Conservation (phyloP, 2,888 invertebrate species). For the Nudaria mundana region DNA sequence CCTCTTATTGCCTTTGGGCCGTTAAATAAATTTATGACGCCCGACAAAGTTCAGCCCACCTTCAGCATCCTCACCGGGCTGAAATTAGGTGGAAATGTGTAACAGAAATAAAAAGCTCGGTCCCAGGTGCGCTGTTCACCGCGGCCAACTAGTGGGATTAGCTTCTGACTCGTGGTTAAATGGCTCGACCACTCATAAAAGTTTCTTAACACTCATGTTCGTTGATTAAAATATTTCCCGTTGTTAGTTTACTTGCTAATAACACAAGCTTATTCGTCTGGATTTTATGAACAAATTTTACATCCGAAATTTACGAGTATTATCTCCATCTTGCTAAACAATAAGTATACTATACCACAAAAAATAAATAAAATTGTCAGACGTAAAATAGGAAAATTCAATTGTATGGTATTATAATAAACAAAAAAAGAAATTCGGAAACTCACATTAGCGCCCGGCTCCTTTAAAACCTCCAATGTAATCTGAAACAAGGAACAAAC, state of each 20-base stretch:
- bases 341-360: too few species aligned
- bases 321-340: too few species aligned
- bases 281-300: conserved; percentile 60
- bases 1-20: conserved; percentile 80
- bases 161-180: conserved; percentile 75
- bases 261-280: conserved; percentile 53
- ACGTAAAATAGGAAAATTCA: conserved; percentile 52
- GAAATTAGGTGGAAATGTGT: conserved; percentile 78
- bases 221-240: conserved; percentile 62
- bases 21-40: conserved; percentile 81
- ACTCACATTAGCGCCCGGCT: conserved; percentile 79
- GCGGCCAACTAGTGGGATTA: conserved; percentile 60
- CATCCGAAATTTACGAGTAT: conserved; percentile 39
- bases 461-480: conserved; percentile 77
- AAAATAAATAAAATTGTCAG: conserved; percentile 9
- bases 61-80: conserved; percentile 61
- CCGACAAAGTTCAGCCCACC: conserved; percentile 80
- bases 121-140: conserved; percentile 72
- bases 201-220: conserved; percentile 76
- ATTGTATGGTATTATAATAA: conserved; percentile 63
- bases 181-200: conserved; percentile 72
- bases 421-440: conserved; percentile 69
- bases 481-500: conserved; percentile 81
- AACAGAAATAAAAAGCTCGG: conserved; percentile 71
- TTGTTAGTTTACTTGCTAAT: conserved; percentile 57